phyloP scores from a whole-genome alignment of 2,113 vertebrate species.

The Microcebus tavaratra region DNA sequence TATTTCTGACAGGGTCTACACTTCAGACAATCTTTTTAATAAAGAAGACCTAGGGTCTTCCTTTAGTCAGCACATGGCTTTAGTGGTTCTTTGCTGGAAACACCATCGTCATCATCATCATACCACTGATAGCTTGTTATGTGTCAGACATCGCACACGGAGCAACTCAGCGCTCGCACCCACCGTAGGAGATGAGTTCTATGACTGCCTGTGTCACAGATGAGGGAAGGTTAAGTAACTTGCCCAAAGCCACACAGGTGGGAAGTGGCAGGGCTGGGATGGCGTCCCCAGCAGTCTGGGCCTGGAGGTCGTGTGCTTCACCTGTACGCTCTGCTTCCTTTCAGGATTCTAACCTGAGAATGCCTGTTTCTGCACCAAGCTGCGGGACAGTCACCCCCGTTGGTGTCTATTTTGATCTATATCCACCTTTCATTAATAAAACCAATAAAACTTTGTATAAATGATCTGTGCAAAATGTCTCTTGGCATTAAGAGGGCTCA shows the following conservation, averaged over 20 bases:
- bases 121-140: neutral
- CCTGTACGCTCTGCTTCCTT: neutral
- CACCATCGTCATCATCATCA: neutral
- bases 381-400: neutral
- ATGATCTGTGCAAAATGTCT: slow-evolving; percentile 69
- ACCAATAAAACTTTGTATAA: slow-evolving; percentile 45
- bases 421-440: slow-evolving; percentile 36
- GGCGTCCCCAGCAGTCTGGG: neutral
- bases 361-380: neutral
- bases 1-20: neutral
- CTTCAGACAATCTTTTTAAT: neutral
- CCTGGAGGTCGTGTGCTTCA: neutral
- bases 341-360: neutral
- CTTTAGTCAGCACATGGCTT: neutral
- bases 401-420: slow-evolving; percentile 40
- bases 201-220: neutral
- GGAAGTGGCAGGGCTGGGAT: neutral
- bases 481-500: slow-evolving; percentile 60
- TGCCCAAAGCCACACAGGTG: neutral
- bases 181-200: neutral
- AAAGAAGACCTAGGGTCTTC: neutral
- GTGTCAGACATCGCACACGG: neutral
- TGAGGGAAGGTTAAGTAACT: neutral
- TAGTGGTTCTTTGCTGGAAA: neutral
- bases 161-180: neutral